Evolutionary conservation across 2,797 vertebrate species (phyloP).

Genomic region (Hyperoplus immaculatus): DNA sequence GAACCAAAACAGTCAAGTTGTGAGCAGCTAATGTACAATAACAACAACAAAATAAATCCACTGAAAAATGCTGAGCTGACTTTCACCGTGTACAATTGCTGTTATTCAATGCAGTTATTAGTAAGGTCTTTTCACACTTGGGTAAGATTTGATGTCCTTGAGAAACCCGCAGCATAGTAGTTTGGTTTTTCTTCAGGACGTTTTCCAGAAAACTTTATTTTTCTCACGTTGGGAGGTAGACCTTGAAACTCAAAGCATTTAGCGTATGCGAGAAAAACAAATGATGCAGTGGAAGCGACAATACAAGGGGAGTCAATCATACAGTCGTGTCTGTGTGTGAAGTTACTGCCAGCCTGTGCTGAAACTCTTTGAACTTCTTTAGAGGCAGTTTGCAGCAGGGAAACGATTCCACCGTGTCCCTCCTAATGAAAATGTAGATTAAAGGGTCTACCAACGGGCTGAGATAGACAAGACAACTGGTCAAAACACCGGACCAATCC

Average conservation of each 20-base stretch:
- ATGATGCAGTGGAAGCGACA: neutral
- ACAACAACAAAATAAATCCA: neutral
- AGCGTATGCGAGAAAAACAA: neutral
- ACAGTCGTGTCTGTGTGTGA: slow-evolving; percentile 1
- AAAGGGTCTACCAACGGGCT: slow-evolving; percentile 29
- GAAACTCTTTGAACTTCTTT: slow-evolving; percentile 15
- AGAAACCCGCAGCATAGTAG: neutral
- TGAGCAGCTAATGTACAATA: neutral
- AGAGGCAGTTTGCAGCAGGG: slow-evolving; percentile 29
- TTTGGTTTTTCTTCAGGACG: neutral
- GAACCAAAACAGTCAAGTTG: neutral
- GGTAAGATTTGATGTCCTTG: neutral
- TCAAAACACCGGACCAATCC: slow-evolving; percentile 22
- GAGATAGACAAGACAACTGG: slow-evolving; percentile 37
- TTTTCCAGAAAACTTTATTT: neutral
- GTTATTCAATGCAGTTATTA: neutral
- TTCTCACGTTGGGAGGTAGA: neutral
- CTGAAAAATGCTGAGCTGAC: neutral
- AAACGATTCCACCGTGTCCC: slow-evolving; percentile 29
- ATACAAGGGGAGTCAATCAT: neutral
- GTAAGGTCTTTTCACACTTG: neutral
- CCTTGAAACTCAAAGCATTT: neutral
- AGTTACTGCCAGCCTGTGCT: neutral
- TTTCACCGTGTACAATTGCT: neutral
- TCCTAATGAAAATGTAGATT: slow-evolving; percentile 39